A percentile compares a stretch with the other conserved stretches of the same genome.
These are phyloP conservation scores for Drosophila conformis DNA, from an alignment of 2,888 invertebrate species.

Conservation along the genomic window DNA sequence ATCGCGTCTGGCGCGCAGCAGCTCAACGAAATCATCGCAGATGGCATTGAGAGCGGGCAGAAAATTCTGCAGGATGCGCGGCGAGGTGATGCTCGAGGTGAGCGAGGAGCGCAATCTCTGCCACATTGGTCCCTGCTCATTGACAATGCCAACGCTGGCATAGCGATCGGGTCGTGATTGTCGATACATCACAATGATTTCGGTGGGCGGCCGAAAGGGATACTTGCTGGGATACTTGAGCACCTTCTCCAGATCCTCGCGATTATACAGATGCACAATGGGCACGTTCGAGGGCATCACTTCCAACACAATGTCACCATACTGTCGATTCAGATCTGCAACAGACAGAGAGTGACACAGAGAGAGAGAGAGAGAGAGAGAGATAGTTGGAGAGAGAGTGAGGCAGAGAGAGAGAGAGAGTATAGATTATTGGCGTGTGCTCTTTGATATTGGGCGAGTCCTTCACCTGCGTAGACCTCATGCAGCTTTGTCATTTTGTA, in stretches of 20 bases:
- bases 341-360: neutral
- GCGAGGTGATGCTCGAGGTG: slow-evolving; percentile 91
- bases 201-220: slow-evolving; percentile 93
- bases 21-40: slow-evolving; percentile 90
- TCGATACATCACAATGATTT: slow-evolving; percentile 91
- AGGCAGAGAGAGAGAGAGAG: neutral
- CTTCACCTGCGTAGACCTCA: slow-evolving; percentile 91
- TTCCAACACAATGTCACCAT: slow-evolving; percentile 92
- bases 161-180: slow-evolving; percentile 91
- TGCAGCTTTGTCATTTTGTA: slow-evolving; percentile 91
- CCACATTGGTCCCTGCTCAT: slow-evolving; percentile 94
- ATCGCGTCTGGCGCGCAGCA: slow-evolving; percentile 87
- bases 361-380: neutral
- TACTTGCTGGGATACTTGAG: slow-evolving; percentile 90
- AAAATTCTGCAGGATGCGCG: slow-evolving; percentile 90
- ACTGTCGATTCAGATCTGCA: slow-evolving; percentile 89
- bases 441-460: slow-evolving; percentile 10
- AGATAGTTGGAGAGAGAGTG: neutral
- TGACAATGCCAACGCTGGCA: slow-evolving; percentile 92
- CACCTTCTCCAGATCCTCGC: slow-evolving; percentile 90
- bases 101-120: slow-evolving; percentile 89
- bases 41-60: slow-evolving; percentile 91
- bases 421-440: slow-evolving; percentile 18
- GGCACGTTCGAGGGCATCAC: slow-evolving; percentile 90
- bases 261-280: slow-evolving; percentile 90